Conservation (phyloP, 2,113 vertebrate species). For the Siphamia tubifer region DNA sequence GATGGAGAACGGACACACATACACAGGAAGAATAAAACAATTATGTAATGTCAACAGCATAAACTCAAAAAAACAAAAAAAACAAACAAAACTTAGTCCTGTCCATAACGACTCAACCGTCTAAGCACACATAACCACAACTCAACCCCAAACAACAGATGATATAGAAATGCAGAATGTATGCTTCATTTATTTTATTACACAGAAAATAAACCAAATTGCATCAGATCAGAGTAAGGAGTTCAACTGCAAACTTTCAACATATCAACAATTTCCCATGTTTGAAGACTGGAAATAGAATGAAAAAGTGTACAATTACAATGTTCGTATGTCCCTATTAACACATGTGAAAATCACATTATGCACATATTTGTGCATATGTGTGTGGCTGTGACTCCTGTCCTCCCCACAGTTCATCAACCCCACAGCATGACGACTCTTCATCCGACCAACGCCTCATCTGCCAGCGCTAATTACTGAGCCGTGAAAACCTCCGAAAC, state of each 20-base stretch:
- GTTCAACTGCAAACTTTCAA: neutral
- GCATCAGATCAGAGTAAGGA: too few species aligned
- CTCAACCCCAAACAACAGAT: neutral
- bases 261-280: neutral
- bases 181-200: constrained; percentile 31
- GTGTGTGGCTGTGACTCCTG: constrained; percentile 89
- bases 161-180: neutral
- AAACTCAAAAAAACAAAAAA: constrained; percentile 8
- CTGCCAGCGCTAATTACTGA: constrained; percentile 83
- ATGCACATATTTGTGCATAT: constrained; percentile 36
- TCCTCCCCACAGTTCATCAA: constrained; percentile 99
- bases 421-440: constrained; percentile 92
- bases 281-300: neutral
- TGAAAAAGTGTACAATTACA: neutral
- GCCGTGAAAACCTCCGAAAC: constrained; percentile 66
- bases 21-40: neutral
- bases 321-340: constrained; percentile 38
- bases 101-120: too few species aligned
- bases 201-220: constrained; percentile 11
- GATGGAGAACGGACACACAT: constrained; percentile 23
- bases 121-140: neutral
- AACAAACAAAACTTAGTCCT: constrained; percentile 16
- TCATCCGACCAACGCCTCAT: constrained; percentile 93
- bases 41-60: neutral
- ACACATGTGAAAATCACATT: constrained; percentile 32